Evolutionary conservation across 2,888 invertebrate genomes (phyloP).

Genomic region (Hecatera dysodea): DNA sequence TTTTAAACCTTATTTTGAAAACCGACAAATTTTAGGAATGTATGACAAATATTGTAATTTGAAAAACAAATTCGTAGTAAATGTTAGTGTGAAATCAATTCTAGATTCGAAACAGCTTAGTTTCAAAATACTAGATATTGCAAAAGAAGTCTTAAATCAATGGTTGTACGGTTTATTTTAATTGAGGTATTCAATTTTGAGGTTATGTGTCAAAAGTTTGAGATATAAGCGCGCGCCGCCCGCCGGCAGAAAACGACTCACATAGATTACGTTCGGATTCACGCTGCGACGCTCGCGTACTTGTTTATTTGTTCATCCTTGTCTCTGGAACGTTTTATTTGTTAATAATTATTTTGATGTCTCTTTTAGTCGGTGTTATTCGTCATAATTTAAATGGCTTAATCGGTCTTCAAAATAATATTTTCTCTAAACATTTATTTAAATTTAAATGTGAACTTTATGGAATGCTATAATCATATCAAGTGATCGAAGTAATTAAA

Average conservation of each 20-base stretch:
- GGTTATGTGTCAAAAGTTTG: conserved; percentile 81
- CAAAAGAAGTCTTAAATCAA: conserved; percentile 57
- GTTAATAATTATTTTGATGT: conserved; percentile 72
- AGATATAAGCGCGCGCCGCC: conserved; percentile 78
- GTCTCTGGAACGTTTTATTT: conserved; percentile 67
- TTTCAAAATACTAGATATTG: conserved; percentile 19
- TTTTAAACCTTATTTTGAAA: conserved; percentile 58
- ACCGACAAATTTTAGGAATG: conserved; percentile 42
- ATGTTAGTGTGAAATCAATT: conserved; percentile 74
- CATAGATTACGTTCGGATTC: conserved; percentile 83
- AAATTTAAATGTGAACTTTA: background rate
- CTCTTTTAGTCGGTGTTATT: conserved; percentile 64
- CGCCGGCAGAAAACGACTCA: conserved; percentile 79
- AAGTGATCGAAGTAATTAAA: background rate
- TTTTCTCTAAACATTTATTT: background rate
- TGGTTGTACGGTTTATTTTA: conserved; percentile 55
- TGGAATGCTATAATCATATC: background rate
- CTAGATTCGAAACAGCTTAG: conserved; percentile 63
- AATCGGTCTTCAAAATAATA: background rate
- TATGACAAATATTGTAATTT: conserved; percentile 44
- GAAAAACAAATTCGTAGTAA: conserved; percentile 65
- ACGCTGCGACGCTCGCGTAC: conserved; percentile 83
- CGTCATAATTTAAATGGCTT: conserved; percentile 56
- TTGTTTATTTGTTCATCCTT: conserved; percentile 82
- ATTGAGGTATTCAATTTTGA: conserved; percentile 65